Conservation (phyloP, 1,140 invertebrate genomes). For the Yoshiicerus persimilis region DNA sequence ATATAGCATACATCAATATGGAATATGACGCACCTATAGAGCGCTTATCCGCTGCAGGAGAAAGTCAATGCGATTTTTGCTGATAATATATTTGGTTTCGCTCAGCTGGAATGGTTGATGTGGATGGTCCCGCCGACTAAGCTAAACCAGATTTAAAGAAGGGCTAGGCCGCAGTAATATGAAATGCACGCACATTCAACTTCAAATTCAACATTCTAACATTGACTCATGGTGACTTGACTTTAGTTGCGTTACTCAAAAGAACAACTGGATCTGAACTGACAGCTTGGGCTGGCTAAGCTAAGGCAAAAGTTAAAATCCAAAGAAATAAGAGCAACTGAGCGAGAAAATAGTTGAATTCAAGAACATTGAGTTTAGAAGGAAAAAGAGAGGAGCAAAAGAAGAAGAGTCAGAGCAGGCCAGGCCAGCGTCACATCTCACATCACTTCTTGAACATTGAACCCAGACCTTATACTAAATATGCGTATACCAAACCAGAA, state of each 20-base stretch:
- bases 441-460: not conserved
- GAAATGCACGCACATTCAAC: constrained; percentile 18
- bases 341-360: constrained; percentile 8
- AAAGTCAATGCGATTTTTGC: not conserved
- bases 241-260: not conserved
- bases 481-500: not conserved
- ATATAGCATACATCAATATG: too few relatives aligned
- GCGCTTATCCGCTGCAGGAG: not conserved
- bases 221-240: not conserved
- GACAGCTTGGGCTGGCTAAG: not conserved
- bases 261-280: not conserved
- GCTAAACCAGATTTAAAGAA: not conserved
- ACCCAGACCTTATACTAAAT: not conserved
- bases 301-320: constrained; percentile 11
- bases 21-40: too few relatives aligned
- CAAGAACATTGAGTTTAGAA: not conserved
- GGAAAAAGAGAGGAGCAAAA: not conserved
- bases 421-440: not conserved
- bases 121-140: not conserved
- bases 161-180: not conserved
- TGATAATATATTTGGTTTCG: not conserved
- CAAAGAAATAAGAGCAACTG: constrained; percentile 3
- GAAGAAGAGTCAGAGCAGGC: not conserved
- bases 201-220: not conserved
- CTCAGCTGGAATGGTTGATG: not conserved